Evolutionary conservation across 2,888 invertebrate genomes (phyloP).

Genomic region (Drosophila mimetica): DNA sequence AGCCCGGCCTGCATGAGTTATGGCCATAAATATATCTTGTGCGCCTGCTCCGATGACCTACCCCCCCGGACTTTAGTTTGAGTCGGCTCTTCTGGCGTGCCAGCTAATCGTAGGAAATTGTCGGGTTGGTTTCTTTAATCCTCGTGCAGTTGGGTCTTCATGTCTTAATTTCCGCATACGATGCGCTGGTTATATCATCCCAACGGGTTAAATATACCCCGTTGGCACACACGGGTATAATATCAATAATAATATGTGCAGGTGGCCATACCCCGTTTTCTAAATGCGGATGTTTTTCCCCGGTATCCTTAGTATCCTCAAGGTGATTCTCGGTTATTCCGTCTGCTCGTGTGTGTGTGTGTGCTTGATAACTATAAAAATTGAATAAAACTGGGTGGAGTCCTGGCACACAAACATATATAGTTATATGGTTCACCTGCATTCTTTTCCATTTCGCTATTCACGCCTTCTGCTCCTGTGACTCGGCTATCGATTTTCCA

Average conservation of each 20-base stretch:
- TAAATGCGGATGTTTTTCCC: conserved; percentile 12
- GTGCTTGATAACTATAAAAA: conserved; percentile 61
- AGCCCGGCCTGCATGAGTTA: conserved; percentile 21
- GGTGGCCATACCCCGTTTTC: conserved; percentile 29
- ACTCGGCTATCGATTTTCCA: conserved; percentile 65
- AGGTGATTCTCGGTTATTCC: conserved; percentile 3
- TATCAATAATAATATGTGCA: conserved; percentile 38
- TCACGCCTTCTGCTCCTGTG: conserved; percentile 52
- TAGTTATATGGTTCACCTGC: conserved; percentile 41
- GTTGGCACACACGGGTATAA: conserved; percentile 18
- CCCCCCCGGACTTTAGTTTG: conserved; percentile 9
- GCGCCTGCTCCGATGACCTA: conserved; percentile 16
- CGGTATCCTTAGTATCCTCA: conserved; percentile 9
- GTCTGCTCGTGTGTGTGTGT: conserved; percentile 5
- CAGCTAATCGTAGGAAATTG: conserved; percentile 31
- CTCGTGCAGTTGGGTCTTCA: conserved; percentile 11
- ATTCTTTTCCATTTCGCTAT: conserved; percentile 64
- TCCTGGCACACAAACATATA: conserved; percentile 23
- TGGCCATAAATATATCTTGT: conserved; percentile 23
- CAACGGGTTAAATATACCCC: conserved; percentile 19
- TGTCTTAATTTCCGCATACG: conserved; percentile 29
- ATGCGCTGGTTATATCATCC: conserved; percentile 38
- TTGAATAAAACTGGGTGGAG: conserved; percentile 44
- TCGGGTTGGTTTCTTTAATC: conserved; percentile 8
- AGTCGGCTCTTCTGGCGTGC: conserved; percentile 26